A percentile compares a stretch with the other conserved stretches of the same genome.
These are phyloP conservation scores for Porites cylindrica DNA, from an alignment of 92 coral and sea anemone genomes.

Conservation along the genomic window DNA sequence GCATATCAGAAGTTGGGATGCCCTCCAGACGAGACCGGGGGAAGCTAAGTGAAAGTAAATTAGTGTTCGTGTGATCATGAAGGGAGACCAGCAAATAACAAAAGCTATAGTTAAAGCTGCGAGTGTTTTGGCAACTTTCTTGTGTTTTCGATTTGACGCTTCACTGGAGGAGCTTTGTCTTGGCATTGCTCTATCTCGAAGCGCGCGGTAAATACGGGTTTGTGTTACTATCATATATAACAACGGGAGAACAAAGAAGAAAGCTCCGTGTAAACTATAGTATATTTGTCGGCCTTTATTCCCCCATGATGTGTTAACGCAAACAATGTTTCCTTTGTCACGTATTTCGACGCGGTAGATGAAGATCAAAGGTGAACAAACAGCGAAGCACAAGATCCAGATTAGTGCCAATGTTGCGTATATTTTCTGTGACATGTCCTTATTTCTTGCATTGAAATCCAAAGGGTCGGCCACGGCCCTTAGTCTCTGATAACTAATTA, in stretches of 20 bases:
- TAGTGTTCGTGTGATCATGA: slow-evolving; percentile 46
- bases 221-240: slow-evolving; percentile 18
- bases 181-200: background rate
- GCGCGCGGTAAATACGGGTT: background rate
- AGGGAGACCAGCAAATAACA: slow-evolving; percentile 49
- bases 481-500: slow-evolving; percentile 24
- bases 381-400: slow-evolving; percentile 21
- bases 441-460: background rate
- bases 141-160: slow-evolving; percentile 13
- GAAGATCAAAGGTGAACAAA: slow-evolving; percentile 38
- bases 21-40: slow-evolving; percentile 49
- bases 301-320: slow-evolving; percentile 44
- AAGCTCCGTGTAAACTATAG: slow-evolving; percentile 14
- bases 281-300: slow-evolving; percentile 31
- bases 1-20: slow-evolving; percentile 44
- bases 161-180: background rate
- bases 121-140: slow-evolving; percentile 42
- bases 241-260: slow-evolving; percentile 30
- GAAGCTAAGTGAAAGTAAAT: slow-evolving; percentile 42
- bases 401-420: background rate
- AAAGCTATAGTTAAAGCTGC: slow-evolving; percentile 35
- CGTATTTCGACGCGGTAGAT: slow-evolving; percentile 25
- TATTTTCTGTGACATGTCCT: background rate
- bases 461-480: slow-evolving; percentile 34
- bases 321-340: background rate